Percentiles rank a stretch among this genome's conserved stretches.
Conservation (phyloP, 2,113 vertebrate species). For the Leucosticte australis region DNA sequence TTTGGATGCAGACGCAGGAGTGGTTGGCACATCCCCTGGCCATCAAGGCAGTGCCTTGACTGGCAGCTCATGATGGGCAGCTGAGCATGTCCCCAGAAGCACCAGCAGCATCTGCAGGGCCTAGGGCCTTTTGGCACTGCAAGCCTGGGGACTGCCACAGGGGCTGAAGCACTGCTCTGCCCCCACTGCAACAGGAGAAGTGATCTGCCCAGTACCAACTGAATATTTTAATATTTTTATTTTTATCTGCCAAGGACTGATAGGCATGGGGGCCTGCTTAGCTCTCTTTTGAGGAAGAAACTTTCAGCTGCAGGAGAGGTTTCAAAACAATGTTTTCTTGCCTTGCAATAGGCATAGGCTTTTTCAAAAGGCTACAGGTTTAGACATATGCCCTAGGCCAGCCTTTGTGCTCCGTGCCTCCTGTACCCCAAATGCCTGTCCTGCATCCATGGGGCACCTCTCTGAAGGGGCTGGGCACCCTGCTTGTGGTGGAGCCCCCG, state of each 20-base stretch:
- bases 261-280: not conserved
- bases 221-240: not conserved
- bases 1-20: not conserved
- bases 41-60: not conserved
- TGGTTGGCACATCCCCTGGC: not conserved
- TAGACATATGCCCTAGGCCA: not conserved
- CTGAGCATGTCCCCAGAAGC: not conserved
- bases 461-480: fast-evolving
- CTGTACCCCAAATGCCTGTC: fast-evolving
- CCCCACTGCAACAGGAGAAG: not conserved
- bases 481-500: fast-evolving
- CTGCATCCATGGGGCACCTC: not conserved
- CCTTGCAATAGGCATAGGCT: not conserved
- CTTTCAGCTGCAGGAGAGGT: not conserved
- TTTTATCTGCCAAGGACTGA: not conserved
- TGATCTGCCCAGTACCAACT: not conserved
- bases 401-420: not conserved
- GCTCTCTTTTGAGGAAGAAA: not conserved
- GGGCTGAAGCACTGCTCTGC: not conserved
- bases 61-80: not conserved
- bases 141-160: fast-evolving
- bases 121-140: not conserved
- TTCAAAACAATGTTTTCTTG: not conserved
- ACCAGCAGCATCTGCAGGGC: not conserved
- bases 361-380: not conserved